Evolutionary conservation across 1,140 invertebrate genomes (phyloP).

Genomic region (Subanguina moxae): DNA sequence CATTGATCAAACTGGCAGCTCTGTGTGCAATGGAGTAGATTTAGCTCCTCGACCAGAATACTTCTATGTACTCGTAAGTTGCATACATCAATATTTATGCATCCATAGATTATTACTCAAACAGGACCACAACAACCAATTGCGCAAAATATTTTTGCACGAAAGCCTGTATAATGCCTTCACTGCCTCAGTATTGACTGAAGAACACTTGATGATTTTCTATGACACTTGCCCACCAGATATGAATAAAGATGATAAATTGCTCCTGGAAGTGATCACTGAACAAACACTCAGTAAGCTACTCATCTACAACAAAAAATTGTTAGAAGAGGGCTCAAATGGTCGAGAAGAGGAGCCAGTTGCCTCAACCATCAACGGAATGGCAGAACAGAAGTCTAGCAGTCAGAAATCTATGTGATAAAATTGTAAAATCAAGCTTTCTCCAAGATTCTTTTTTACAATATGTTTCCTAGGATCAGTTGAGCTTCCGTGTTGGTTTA

Average conservation of each 20-base stretch:
- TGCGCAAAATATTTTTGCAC: conserved; percentile 21
- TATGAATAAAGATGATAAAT: background rate
- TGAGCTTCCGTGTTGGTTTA: no score
- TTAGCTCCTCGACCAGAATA: conserved; percentile 6
- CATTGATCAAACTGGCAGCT: background rate
- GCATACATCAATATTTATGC: no score
- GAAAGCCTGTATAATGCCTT: conserved; percentile 23
- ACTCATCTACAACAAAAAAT: background rate
- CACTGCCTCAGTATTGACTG: conserved; percentile 12
- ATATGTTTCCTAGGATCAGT: no score
- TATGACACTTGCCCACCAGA: conserved; percentile 20
- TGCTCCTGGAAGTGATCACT: background rate
- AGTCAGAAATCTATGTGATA: no score
- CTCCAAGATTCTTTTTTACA: no score
- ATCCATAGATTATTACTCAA: conserved; percentile 9
- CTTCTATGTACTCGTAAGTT: conserved; percentile 29
- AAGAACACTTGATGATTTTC: conserved; percentile 24
- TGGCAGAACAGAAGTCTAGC: no score
- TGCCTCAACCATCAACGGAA: no score
- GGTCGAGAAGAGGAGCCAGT: no score
- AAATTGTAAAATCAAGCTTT: no score
- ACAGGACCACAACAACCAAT: conserved; percentile 19
- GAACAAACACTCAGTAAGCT: background rate
- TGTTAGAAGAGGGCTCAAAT: no score
- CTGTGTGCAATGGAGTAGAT: background rate